Percentiles rank a stretch among this genome's conserved stretches.
These are phyloP conservation scores for Bubalus kerabau DNA, from an alignment of 2,113 vertebrate genomes.

Conservation along the genomic window DNA sequence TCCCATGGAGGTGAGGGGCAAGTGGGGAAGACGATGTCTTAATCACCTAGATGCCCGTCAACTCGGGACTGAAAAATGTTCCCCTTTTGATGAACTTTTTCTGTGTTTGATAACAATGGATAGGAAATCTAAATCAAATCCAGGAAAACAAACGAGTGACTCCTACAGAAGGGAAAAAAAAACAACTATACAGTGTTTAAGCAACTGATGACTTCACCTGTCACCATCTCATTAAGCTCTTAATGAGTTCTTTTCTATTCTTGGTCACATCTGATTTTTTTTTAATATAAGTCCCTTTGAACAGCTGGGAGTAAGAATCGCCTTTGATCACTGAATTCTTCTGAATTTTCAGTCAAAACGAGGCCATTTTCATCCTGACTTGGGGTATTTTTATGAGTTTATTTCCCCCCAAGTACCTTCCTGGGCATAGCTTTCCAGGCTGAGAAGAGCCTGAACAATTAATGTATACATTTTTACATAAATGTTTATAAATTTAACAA, in stretches of 20 bases:
- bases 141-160: conserved; percentile 60
- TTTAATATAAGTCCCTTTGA: conserved; percentile 93
- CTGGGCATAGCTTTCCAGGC: conserved; percentile 70
- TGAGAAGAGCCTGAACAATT: conserved; percentile 77
- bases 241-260: conserved; percentile 96
- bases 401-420: conserved; percentile 77
- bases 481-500: conserved; percentile 96
- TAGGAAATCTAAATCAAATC: conserved; percentile 67
- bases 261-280: conserved; percentile 96
- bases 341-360: conserved; percentile 94
- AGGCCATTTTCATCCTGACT: conserved; percentile 80
- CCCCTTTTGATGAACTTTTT: conserved; percentile 64
- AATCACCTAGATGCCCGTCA: conserved; percentile 56
- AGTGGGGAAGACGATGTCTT: conserved; percentile 67
- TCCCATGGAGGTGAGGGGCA: neutral
- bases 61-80: conserved; percentile 23
- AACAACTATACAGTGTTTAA: conserved; percentile 73
- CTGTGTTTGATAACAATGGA: conserved; percentile 64
- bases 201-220: conserved; percentile 87
- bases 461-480: conserved; percentile 90
- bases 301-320: conserved; percentile 91
- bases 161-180: conserved; percentile 24
- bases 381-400: conserved; percentile 79
- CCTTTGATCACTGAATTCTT: conserved; percentile 96
- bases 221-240: conserved; percentile 90